These are phyloP conservation scores for Hypsopygia costalis DNA, from an alignment of 2,888 invertebrate genomes.

Conservation along the genomic window DNA sequence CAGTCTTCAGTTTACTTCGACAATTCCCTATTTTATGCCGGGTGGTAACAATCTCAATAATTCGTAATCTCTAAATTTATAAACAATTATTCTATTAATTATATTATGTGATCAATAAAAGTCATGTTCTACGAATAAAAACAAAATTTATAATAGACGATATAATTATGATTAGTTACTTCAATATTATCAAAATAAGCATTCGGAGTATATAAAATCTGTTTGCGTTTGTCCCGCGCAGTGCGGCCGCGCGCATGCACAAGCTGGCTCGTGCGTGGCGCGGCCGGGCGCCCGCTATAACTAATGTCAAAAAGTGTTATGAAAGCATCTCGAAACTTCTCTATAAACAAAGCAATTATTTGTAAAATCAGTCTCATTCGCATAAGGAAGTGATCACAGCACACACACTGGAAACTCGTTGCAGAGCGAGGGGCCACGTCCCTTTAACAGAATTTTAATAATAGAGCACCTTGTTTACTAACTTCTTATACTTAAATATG, in stretches of 20 bases:
- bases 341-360: constrained; percentile 69
- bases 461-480: constrained; percentile 74
- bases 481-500: constrained; percentile 65
- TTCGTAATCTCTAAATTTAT: constrained; percentile 70
- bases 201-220: constrained; percentile 53
- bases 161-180: constrained; percentile 47
- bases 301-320: constrained; percentile 32
- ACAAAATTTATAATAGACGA: constrained; percentile 49
- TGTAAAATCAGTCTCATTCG: constrained; percentile 80
- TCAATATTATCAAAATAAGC: constrained; percentile 39
- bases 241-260: constrained; percentile 8
- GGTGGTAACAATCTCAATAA: constrained; percentile 77
- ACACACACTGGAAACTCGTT: constrained; percentile 77
- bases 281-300: constrained; percentile 6
- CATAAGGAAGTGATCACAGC: constrained; percentile 81
- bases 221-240: constrained; percentile 22
- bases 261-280: neutral
- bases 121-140: constrained; percentile 62
- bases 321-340: constrained; percentile 54
- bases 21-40: constrained; percentile 58
- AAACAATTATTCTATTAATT: constrained; percentile 65
- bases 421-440: constrained; percentile 67
- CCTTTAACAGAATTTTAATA: constrained; percentile 66
- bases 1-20: constrained; percentile 35
- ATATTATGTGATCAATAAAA: constrained; percentile 70